Base-by-base conservation (phyloP, 2,113 vertebrate species). In the Potamarius usumacintae region DNA sequence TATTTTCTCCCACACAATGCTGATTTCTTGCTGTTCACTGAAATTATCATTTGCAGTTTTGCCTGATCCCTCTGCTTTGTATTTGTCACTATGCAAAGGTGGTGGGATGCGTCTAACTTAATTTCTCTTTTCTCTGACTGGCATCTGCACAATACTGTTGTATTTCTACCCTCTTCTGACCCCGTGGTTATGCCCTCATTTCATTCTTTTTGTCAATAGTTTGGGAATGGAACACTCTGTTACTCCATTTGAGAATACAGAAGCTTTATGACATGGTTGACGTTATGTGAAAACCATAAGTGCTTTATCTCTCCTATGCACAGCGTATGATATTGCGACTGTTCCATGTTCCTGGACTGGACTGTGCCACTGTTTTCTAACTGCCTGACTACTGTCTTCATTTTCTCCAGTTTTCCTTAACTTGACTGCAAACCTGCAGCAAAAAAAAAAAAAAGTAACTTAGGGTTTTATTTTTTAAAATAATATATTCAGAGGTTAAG, bases 241-340 rank as follows among this genome's bases (percentile, higher is more conserved):
- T 93, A 87, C 90, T 93, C 88, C 91, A 80, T 89, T 89, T 85
- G 85, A 93, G 92, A 89, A 89, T 82, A 92, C 90, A 90, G 89
- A 94, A 96, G 96, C 96, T 96, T 96, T 96, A 96, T 93, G 91
- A 93, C 96, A 94, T 90, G 90, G 89, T 96, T 95, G 95, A 95
- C 94, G 95, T 96, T 96, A 60, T 96, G 97, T 96, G 93, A 96
- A 96, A 96, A 97, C 98, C 98, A 95, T 96, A 99, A 99, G 98
- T 99, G 98, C 98, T 99, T 99, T 99, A 98, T 96, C 96, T 96
- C 96, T 96, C 96, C 97, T 99, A 97, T 99, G 97, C 97, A 99
- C 96, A 96, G 97, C 96, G 96, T 97, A 96, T 80, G 93, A 95
- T 96, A 96, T 96, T 62, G 95, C 96, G 97, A 99, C 97, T 98